Base-by-base conservation (phyloP, 2,113 vertebrate genomes). In the Equus przewalskii region DNA sequence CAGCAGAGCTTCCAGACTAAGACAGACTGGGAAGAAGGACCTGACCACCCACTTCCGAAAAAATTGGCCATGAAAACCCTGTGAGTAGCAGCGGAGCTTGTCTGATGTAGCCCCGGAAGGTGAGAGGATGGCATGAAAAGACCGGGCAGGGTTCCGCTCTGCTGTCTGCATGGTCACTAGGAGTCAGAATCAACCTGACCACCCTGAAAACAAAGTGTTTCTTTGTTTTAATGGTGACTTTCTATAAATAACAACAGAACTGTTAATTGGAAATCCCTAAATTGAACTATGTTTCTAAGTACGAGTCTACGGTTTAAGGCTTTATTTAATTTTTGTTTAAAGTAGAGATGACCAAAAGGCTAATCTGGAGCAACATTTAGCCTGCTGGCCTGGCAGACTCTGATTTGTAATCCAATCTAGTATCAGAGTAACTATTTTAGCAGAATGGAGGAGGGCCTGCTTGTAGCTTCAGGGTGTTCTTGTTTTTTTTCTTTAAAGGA, bases 271-370 rank as follows among this genome's bases (percentile, higher is more conserved):
- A 94, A 94, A 75, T 91, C 54, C 28, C 95, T 75, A 84, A 79
- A 62, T 65, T 60, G 89, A 93, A 62, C 85, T 73, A 0, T 36
- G 1, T 96, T 95, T 84, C 72, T 80, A 78, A 93, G 41, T 82
- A 64, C 62, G 56, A 64, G 36, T 76, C 70, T 67, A 54, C 60
- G 58, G 60, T 94, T 97, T 73, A 84, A 97, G 84, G 46, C 44
- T 73, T 92, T 86, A 79, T 84, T 94, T 94, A 91, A 89, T 96
- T 97, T 97, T 97, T 96, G 89, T 96, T 93, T 95, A 46, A 97
- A 93, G 54, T 95, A 33, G 44, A 46, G 90, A 36, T 60, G 94
- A 90, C 75, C 87, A 94, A 89, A 97, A 94, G 93, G 78, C 41
- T 96, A 70, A 89, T 97, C 72, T 78, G 78, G 62, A 96, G 49